Percentiles rank a stretch among this genome's conserved stretches.
These are phyloP conservation scores for Coilia nasus DNA, from an alignment of 2,797 vertebrate genomes.

Conservation along the genomic window DNA sequence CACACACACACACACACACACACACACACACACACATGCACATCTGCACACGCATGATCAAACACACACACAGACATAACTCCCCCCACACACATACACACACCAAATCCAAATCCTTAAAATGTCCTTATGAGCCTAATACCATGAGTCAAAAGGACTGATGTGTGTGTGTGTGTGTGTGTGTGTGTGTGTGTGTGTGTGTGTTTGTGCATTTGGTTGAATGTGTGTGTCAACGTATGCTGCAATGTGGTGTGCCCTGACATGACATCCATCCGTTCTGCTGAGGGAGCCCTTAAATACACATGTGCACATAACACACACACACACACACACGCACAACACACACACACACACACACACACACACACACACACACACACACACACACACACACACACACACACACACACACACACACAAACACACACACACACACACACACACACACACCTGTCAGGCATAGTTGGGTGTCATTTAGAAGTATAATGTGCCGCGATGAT, in stretches of 20 bases:
- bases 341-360: slow-evolving; percentile 35
- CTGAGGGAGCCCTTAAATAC: neutral
- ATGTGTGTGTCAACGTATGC: neutral
- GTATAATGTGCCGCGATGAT: slow-evolving; percentile 40
- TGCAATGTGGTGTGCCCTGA: neutral
- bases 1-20: neutral
- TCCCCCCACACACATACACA: neutral
- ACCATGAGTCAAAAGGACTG: slow-evolving; percentile 47
- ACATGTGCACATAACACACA: neutral
- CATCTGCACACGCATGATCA: neutral
- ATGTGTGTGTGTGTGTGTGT: slow-evolving; percentile 33
- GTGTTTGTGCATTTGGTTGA: neutral
- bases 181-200: slow-evolving; percentile 32
- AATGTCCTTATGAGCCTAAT: slow-evolving; percentile 45
- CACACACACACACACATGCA: neutral
- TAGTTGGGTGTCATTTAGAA: slow-evolving; percentile 35
- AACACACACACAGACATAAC: neutral
- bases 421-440: slow-evolving; percentile 4
- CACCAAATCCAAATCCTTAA: slow-evolving; percentile 41
- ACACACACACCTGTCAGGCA: slow-evolving; percentile 43
- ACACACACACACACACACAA: too few relatives aligned
- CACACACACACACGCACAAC: slow-evolving; percentile 14
- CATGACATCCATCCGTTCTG: neutral
- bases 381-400: slow-evolving; percentile 10
- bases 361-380: neutral